Percentiles rank a stretch among this genome's conserved stretches.
phyloP scores from a whole-genome alignment of 2,888 invertebrate genomes.

The Hirtodrosophila histrioides region DNA sequence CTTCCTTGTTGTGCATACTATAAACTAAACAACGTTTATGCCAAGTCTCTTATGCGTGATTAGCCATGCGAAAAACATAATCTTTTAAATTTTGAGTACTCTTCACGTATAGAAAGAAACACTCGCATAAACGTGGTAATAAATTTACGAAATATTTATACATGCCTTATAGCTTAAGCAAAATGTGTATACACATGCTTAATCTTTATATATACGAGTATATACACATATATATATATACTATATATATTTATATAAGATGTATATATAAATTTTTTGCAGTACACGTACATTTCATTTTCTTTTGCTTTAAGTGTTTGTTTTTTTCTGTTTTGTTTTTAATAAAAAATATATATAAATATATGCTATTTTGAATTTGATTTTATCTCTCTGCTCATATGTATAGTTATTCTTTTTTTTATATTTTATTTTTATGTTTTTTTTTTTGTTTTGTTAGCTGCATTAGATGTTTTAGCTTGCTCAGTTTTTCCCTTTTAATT shows the following conservation, averaged over 20 bases:
- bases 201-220: conserved; percentile 39
- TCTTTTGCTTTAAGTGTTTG: conserved; percentile 46
- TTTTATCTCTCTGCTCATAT: conserved; percentile 78
- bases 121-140: conserved; percentile 52
- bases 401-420: conserved; percentile 71
- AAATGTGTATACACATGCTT: conserved; percentile 52
- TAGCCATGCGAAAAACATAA: conserved; percentile 13
- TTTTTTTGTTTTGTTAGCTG: conserved; percentile 34
- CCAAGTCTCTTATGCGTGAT: conserved; percentile 36
- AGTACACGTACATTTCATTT: conserved; percentile 66
- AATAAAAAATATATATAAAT: conserved; percentile 79
- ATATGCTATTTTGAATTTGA: conserved; percentile 79
- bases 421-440: conserved; percentile 18
- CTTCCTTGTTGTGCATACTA: conserved; percentile 49
- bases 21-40: conserved; percentile 46
- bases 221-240: conserved; percentile 42
- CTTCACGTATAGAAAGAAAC: conserved; percentile 48
- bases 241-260: conserved; percentile 44
- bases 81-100: conserved; percentile 13
- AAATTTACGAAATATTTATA: conserved; percentile 53
- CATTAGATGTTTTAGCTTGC: conserved; percentile 67
- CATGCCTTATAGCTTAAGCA: conserved; percentile 64
- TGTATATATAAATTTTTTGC: conserved; percentile 65
- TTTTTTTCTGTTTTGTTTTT: conserved; percentile 54
- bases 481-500: conserved; percentile 36